phyloP scores from a whole-genome alignment of 2,797 vertebrate species.

The Notolabrus celidotus region DNA sequence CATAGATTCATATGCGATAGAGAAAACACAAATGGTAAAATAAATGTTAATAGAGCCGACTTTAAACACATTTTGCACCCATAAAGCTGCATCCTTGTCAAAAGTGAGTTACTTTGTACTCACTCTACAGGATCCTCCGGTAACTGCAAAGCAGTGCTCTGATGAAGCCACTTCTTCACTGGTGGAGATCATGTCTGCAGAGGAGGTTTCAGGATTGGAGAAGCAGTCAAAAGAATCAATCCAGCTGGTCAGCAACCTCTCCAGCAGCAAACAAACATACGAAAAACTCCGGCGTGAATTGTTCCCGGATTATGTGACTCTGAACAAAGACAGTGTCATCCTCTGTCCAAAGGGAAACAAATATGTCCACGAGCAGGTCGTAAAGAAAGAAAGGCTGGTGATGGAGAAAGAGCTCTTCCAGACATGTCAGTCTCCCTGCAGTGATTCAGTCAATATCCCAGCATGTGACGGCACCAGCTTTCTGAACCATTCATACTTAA shows the following conservation, averaged over 20 bases:
- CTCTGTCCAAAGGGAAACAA: conserved; percentile 69
- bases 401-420: conserved; percentile 13
- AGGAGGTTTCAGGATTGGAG: conserved; percentile 26
- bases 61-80: too few species aligned
- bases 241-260: conserved; percentile 34
- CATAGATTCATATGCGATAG: too few species aligned
- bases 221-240: conserved; percentile 40
- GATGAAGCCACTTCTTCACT: conserved; percentile 77
- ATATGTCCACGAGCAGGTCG: conserved; percentile 65
- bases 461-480: conserved; percentile 60
- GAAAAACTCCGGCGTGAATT: conserved; percentile 31
- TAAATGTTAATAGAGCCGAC: too few species aligned
- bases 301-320: conserved; percentile 82
- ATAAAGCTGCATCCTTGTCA: not conserved
- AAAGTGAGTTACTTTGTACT: not conserved
- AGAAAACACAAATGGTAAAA: too few species aligned
- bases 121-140: conserved; percentile 66
- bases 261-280: conserved; percentile 7
- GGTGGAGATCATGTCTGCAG: conserved; percentile 81
- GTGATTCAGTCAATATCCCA: conserved; percentile 11
- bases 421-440: conserved; percentile 26
- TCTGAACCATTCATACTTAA: conserved; percentile 82
- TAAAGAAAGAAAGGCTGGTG: conserved; percentile 18
- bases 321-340: conserved; percentile 69
- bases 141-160: conserved; percentile 73